These are phyloP conservation scores for Sitophilus oryzae DNA, from an alignment of 1,140 invertebrate genomes.

Conservation along the genomic window DNA sequence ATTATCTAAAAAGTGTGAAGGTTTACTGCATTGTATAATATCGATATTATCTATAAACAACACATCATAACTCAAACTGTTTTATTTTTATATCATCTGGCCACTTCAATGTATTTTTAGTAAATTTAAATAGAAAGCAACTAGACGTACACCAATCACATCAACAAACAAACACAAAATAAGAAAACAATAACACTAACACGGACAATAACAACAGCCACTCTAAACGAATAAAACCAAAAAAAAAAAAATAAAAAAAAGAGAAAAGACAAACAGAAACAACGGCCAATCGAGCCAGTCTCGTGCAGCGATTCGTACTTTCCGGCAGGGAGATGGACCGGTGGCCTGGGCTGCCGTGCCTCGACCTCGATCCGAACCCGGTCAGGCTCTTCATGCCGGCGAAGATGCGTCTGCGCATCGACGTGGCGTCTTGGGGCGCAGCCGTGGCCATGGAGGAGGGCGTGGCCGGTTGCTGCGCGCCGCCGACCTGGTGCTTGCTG, in stretches of 20 bases:
- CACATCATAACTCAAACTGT: too few species aligned
- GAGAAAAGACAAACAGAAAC: conserved; percentile 10
- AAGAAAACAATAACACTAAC: conserved; percentile 5
- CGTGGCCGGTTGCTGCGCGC: conserved; percentile 7
- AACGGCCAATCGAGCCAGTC: conserved; percentile 29
- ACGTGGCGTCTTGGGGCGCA: conserved; percentile 44
- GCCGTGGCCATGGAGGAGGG: conserved; percentile 30
- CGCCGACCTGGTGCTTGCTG: conserved; percentile 12
- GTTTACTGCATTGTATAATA: too few species aligned
- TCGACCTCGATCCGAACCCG: conserved; percentile 60
- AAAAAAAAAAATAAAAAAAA: conserved; percentile 8
- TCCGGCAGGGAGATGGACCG: conserved; percentile 72
- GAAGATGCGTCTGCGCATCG: conserved; percentile 59
- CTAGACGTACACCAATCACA: too few species aligned
- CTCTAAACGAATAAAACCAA: not conserved
- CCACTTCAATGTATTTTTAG: too few species aligned
- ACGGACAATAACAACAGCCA: conserved; percentile 3
- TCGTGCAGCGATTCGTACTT: conserved; percentile 64
- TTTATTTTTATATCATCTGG: too few species aligned
- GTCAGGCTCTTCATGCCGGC: conserved; percentile 69
- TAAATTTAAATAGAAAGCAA: too few species aligned
- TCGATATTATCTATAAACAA: too few species aligned
- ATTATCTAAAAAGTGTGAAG: too few species aligned
- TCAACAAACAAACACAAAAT: too few species aligned
- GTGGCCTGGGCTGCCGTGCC: conserved; percentile 62